These are phyloP conservation scores for Pantherophis guttatus DNA, from an alignment of 2,113 vertebrate species.

Conservation along the genomic window DNA sequence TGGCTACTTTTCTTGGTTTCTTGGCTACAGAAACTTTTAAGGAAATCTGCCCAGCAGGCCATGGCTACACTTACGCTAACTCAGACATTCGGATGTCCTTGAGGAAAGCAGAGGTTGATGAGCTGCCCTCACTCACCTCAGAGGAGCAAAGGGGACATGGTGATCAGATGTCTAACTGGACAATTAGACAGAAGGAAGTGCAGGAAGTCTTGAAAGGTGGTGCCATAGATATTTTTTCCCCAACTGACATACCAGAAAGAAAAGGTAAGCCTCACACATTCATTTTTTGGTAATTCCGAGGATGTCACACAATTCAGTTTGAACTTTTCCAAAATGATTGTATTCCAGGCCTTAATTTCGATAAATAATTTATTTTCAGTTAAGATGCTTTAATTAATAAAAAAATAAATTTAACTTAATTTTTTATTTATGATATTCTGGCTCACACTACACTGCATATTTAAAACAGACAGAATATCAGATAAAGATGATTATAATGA, in stretches of 20 bases:
- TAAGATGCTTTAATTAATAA: neutral
- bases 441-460: neutral
- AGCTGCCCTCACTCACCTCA: slow-evolving; percentile 67
- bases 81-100: slow-evolving; percentile 80
- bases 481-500: neutral
- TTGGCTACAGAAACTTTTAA: slow-evolving; percentile 80
- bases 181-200: slow-evolving; percentile 55
- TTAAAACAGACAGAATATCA: neutral
- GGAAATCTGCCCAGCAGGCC: slow-evolving; percentile 95
- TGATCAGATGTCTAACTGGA: slow-evolving; percentile 25
- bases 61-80: slow-evolving; percentile 91
- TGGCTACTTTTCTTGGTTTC: slow-evolving; percentile 11
- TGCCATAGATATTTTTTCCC: slow-evolving; percentile 34
- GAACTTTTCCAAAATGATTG: neutral
- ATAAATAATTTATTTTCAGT: neutral
- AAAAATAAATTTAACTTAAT: neutral
- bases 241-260: slow-evolving; percentile 31
- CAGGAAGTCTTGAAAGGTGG: slow-evolving; percentile 46
- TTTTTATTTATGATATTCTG: neutral
- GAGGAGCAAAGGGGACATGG: slow-evolving; percentile 57
- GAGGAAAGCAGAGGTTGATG: slow-evolving; percentile 82
- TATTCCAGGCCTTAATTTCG: neutral
- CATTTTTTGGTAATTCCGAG: neutral
- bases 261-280: slow-evolving; percentile 51
- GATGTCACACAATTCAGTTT: neutral